These are phyloP conservation scores for Sphyrna mokarran DNA, from an alignment of 2,113 vertebrate species.

Conservation along the genomic window DNA sequence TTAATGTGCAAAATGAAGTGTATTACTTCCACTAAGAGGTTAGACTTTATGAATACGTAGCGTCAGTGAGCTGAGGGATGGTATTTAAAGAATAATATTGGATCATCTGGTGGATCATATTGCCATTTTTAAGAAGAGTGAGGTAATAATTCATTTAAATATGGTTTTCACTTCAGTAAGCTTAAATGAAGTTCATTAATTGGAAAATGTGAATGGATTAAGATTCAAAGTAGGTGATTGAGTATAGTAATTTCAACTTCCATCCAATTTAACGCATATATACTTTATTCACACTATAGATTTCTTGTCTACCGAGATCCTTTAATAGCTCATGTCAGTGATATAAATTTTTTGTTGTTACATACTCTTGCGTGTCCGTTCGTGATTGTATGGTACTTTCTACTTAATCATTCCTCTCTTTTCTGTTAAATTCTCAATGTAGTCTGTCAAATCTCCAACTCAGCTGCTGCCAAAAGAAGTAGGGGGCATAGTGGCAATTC, in stretches of 20 bases:
- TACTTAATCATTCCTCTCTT: background rate
- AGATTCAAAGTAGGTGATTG: background rate
- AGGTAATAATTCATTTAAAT: constrained; percentile 17
- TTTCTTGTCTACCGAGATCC: background rate
- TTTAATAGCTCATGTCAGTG: constrained; percentile 25
- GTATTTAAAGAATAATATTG: background rate
- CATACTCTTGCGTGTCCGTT: background rate
- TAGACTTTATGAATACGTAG: background rate
- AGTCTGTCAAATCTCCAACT: background rate
- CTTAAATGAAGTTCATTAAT: constrained; percentile 18
- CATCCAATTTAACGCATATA: background rate
- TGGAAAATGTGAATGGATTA: constrained; percentile 36
- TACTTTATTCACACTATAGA: background rate
- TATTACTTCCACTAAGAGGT: background rate
- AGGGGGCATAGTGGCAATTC: background rate
- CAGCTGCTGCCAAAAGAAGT: background rate
- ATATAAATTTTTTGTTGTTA: constrained; percentile 9
- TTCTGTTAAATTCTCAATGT: background rate
- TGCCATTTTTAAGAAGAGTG: constrained; percentile 8
- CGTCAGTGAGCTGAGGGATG: background rate
- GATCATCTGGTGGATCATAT: background rate
- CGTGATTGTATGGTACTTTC: background rate
- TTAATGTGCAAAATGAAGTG: background rate
- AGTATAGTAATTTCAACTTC: background rate
- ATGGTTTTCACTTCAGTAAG: constrained; percentile 13